Base-by-base conservation (phyloP, 2,888 invertebrate genomes). In the Druceiella hillmani region DNA sequence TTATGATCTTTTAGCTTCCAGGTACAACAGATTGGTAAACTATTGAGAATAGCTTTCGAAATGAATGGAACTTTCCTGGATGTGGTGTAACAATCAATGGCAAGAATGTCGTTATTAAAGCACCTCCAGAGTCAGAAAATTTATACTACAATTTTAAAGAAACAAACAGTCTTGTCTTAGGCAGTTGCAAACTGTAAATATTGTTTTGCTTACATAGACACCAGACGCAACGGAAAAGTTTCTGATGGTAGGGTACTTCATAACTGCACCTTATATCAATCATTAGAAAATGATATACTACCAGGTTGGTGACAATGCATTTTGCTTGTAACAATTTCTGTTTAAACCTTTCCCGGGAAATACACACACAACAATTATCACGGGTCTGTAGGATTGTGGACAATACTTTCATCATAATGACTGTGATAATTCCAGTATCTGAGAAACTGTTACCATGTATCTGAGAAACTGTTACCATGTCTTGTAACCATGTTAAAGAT, bases 141-240 rank as follows among this genome's bases (percentile, higher is more conserved):
- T 37, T 42, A 46, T 52, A 47, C 43, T 53, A 40, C 32, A 52
- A 52, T 44, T 53, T 52, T 43, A 52, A 53, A 50, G 43, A 41
- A 10, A 37, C 43, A 33, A 43, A 50, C 38, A 48, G 51, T 38
- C 50, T 52, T 41, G 46, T 50, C 13, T 41, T 52, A 27, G 40
- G 53, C 51, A 34, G 31, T 52, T 42, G 51, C 47, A 32, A 51
- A 53, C 41, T 45, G 48, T 43, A 48, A 53, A 41, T 54, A 52
- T 41, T 48, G 48, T 40, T 55, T 55, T 44, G 43, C 35, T 11
- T 51, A 50, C 36, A 41, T 50, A 34, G 47, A 52, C 39, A 36
- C 50, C 26, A 50, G 51, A 15, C 47, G 46, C 29, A 48, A 52
- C 42, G 51, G 52, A 17, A 30, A 50, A 28, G 40, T 46, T 33